Conservation (phyloP, 2,888 invertebrate genomes). For the Fragum sueziense region DNA sequence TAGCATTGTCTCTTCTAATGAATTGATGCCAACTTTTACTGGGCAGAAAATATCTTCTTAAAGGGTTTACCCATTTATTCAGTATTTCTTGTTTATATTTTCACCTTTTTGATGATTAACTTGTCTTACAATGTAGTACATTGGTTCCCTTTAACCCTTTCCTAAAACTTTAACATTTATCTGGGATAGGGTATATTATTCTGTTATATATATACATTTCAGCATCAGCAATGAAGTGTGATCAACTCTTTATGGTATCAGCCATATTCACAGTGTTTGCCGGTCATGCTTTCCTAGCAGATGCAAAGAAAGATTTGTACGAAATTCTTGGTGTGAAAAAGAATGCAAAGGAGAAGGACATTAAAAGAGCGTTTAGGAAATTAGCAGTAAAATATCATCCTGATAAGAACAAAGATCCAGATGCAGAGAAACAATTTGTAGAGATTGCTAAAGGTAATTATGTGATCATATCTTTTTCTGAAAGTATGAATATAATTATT, state of each 20-base stretch:
- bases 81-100: too few species aligned
- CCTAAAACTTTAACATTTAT: background rate
- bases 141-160: background rate
- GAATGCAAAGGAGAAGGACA: constrained; percentile 83
- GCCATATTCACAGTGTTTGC: constrained; percentile 65
- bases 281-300: constrained; percentile 58
- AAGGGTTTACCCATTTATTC: too few species aligned
- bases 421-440: constrained; percentile 84
- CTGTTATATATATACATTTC: background rate
- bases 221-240: constrained; percentile 69
- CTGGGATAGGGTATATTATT: background rate
- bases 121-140: background rate
- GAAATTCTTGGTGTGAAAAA: constrained; percentile 83
- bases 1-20: too few species aligned
- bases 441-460: constrained; percentile 84
- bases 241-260: constrained; percentile 63
- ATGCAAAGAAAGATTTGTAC: constrained; percentile 82
- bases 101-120: too few species aligned
- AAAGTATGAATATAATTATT: too few species aligned
- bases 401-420: constrained; percentile 83
- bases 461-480: too few species aligned
- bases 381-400: constrained; percentile 84
- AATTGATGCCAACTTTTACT: too few species aligned
- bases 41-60: too few species aligned
- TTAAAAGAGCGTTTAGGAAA: constrained; percentile 84